Conservation (phyloP, 1,140 invertebrate species). For the Drosophila tropicalis region DNA sequence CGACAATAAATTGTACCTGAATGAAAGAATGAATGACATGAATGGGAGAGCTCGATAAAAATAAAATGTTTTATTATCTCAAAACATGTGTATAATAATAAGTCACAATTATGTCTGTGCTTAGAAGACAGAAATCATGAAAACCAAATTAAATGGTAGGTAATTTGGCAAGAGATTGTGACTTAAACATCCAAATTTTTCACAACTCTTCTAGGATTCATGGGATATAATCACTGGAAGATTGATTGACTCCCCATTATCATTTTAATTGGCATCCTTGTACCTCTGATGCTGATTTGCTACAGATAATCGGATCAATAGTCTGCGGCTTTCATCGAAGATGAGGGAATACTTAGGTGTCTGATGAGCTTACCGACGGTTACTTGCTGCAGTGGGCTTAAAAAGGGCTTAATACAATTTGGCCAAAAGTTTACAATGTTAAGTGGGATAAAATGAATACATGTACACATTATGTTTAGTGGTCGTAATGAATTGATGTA, state of each 20-base stretch:
- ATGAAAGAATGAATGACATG: slow-evolving; percentile 1
- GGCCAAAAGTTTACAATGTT: neutral
- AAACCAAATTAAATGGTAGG: too few species aligned
- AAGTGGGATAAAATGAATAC: neutral
- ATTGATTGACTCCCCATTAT: neutral
- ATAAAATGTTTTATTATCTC: neutral
- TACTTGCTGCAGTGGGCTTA: neutral
- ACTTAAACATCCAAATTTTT: too few species aligned
- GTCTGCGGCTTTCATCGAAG: neutral
- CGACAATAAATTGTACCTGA: slow-evolving; percentile 7
- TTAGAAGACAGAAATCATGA: too few species aligned
- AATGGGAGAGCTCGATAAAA: slow-evolving; percentile 1
- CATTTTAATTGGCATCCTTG: neutral
- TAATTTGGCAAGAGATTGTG: too few species aligned
- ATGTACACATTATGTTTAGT: neutral
- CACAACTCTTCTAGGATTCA: neutral
- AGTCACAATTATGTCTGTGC: too few species aligned
- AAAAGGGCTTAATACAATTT: neutral
- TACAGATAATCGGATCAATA: neutral
- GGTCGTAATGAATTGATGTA: too few species aligned
- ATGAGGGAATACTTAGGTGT: neutral
- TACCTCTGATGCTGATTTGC: neutral
- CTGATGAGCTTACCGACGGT: neutral
- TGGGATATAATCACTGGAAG: too few species aligned
- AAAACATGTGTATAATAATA: too few species aligned